A percentile compares a stretch with the other conserved stretches of the same genome.
phyloP scores from a whole-genome alignment of 1,140 invertebrate species.

The Philopotamus ludificatus region DNA sequence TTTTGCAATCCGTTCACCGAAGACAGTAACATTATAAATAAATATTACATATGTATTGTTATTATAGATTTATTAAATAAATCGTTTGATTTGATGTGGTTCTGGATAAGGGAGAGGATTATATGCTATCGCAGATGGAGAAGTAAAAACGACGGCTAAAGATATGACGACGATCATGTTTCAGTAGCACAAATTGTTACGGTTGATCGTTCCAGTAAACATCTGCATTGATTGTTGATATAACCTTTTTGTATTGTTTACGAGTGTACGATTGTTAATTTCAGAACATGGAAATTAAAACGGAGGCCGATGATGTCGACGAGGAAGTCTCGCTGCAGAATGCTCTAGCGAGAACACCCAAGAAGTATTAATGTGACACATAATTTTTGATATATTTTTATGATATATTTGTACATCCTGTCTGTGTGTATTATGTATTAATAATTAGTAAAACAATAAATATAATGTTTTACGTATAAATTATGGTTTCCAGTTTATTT shows the following conservation, averaged over 20 bases:
- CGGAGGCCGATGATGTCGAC: conserved; percentile 78
- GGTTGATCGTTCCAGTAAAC: conserved; percentile 74
- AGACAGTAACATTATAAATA: conserved; percentile 56
- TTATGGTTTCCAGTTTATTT: too few species aligned
- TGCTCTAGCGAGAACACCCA: not conserved
- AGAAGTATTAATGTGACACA: not conserved
- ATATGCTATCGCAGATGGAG: conserved; percentile 65
- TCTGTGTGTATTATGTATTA: too few species aligned
- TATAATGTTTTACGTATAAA: too few species aligned
- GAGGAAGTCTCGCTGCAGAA: conserved; percentile 58
- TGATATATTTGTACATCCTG: too few species aligned
- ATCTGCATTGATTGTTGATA: not conserved
- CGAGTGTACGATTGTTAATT: conserved; percentile 43
- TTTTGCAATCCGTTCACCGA: conserved; percentile 73
- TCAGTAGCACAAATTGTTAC: conserved; percentile 71
- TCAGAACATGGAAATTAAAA: conserved; percentile 87
- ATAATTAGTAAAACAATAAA: too few species aligned
- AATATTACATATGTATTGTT: not conserved
- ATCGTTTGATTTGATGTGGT: conserved; percentile 57
- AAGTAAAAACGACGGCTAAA: conserved; percentile 68
- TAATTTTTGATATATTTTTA: not conserved
- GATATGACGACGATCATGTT: conserved; percentile 69
- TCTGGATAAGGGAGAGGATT: conserved; percentile 67
- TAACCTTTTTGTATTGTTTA: too few species aligned
- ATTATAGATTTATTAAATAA: not conserved